Base-by-base conservation (phyloP, 2,888 invertebrate species). In the Dioctria rufipes region DNA sequence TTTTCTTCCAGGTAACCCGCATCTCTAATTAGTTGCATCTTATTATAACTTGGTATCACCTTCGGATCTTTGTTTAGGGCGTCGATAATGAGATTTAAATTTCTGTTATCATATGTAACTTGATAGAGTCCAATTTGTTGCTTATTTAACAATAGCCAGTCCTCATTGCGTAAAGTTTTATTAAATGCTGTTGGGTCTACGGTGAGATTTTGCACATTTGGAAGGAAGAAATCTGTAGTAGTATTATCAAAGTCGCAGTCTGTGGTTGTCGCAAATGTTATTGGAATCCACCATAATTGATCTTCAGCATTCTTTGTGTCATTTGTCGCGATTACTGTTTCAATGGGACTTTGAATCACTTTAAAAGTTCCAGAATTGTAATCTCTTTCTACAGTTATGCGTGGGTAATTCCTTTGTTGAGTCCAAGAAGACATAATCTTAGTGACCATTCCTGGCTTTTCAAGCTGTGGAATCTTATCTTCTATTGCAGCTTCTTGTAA, bases 1-100 rank as follows among this genome's bases (percentile, higher is more conserved):
- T 88, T 85, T 3, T 83, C 84, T 63, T 54, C 91, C 0, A 58
- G 54, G 2, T 58, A 39, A 2, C 37, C 4, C 1, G 95, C 92
- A 86, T 98, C 98, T 84, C 96, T 95, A 11, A 98, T 90, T 63
- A 98, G 90, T 86, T 98, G 96, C 0, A 96, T 96, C 61, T 97
- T 90, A 86, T 96, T 96, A 73, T 94, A 93, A 0, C 93, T 91
- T 83, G 94, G 92, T 80, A 97, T 94, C 80, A 91, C 91, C 85
- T 90, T 89, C 81, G 92, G 94, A 5, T 90, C 91, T 3, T 91
- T 89, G 11, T 92, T 91, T 93, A 90, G 69, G 91, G 85, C 92
- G n/a, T 91, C 88, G 25, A 91, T 92, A 3, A 96, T 90, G 0
- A 91, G 90, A 0, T 89, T 86, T 94, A 94, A 95, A 86, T 94